Conservation (phyloP, 2,113 vertebrate genomes). For the Nettapus auritus region DNA sequence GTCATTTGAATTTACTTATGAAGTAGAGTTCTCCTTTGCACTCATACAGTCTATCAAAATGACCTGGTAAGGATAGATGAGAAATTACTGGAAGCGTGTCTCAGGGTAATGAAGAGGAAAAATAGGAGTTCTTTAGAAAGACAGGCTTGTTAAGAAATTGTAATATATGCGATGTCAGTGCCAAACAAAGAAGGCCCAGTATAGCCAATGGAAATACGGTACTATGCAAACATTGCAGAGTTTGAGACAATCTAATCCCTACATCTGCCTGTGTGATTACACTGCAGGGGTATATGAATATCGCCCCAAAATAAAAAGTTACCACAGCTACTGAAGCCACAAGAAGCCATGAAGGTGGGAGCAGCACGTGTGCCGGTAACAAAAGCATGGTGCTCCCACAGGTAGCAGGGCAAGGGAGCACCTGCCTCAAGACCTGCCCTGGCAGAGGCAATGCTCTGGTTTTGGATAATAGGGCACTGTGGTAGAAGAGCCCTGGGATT, state of each 20-base stretch:
- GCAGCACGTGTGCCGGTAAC: not conserved
- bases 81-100: not conserved
- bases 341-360: not conserved
- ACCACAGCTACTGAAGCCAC: fast-evolving
- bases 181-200: not conserved
- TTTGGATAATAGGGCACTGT: not conserved
- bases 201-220: not conserved
- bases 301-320: not conserved
- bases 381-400: fast-evolving
- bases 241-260: not conserved
- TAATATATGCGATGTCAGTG: not conserved
- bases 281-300: not conserved
- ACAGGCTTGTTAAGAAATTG: not conserved
- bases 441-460: not conserved
- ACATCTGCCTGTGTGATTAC: fast-evolving
- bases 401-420: not conserved
- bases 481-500: not conserved
- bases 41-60: not conserved
- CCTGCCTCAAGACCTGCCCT: fast-evolving
- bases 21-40: not conserved
- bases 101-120: not conserved
- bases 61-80: not conserved
- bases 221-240: not conserved
- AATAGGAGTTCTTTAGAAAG: not conserved
- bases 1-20: not conserved